Conservation (phyloP, 2,888 invertebrate genomes). For the Parnassius mnemosyne region DNA sequence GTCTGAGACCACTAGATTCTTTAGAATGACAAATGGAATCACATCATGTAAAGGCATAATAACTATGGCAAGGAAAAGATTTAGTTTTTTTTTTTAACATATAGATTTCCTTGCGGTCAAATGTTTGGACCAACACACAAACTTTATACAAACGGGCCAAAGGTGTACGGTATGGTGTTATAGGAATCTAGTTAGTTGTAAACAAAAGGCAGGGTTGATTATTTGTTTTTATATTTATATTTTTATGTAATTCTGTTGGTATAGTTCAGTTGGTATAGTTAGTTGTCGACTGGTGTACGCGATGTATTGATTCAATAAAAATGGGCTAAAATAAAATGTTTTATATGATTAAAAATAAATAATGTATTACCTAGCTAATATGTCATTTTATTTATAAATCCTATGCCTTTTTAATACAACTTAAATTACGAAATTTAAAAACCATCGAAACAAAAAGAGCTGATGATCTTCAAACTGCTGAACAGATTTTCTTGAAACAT, state of each 20-base stretch:
- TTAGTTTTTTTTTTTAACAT: no score
- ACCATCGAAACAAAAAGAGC: no score
- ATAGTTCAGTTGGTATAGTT: constrained; percentile 1
- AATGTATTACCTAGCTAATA: constrained; percentile 10
- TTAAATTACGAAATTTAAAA: no score
- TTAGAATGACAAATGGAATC: no score
- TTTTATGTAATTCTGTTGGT: constrained; percentile 6
- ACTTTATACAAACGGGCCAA: background rate
- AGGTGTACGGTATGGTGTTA: constrained; percentile 1
- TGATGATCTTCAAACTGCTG: no score
- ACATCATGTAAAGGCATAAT: no score
- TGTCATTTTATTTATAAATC: constrained; percentile 9
- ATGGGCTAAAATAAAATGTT: constrained; percentile 15
- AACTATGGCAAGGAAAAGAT: no score
- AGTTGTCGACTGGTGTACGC: constrained; percentile 1
- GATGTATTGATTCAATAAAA: background rate
- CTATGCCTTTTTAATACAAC: no score
- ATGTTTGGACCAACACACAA: background rate
- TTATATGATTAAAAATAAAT: constrained; percentile 20
- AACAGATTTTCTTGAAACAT: no score
- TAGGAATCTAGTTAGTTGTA: constrained; percentile 3
- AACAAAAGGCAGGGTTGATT: constrained; percentile 13
- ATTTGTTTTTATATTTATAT: constrained; percentile 6
- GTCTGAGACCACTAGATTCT: no score
- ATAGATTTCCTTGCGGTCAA: background rate